These are phyloP conservation scores for Lophotriccus pileatus DNA, from an alignment of 2,797 vertebrate species.

Conservation along the genomic window DNA sequence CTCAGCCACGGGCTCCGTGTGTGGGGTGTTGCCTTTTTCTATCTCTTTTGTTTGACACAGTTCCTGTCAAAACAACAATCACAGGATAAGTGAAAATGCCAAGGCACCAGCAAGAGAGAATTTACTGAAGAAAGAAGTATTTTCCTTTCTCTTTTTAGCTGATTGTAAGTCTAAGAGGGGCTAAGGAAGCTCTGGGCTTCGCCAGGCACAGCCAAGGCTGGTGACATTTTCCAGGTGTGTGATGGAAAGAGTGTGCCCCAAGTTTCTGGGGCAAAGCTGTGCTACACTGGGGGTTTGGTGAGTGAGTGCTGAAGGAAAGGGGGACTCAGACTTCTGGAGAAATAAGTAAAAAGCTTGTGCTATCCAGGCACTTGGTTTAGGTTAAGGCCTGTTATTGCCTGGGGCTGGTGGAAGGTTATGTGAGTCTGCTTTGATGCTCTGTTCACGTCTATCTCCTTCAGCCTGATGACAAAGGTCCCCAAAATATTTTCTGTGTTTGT, in stretches of 20 bases:
- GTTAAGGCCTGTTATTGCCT: not conserved
- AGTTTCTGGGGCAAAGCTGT: not conserved
- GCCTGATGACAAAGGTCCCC: not conserved
- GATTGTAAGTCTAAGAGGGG: too few species aligned
- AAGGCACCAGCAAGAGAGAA: not conserved
- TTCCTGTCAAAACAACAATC: not conserved
- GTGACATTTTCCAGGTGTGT: not conserved
- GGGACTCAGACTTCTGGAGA: not conserved
- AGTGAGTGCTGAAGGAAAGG: not conserved
- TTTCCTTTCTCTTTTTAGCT: not conserved
- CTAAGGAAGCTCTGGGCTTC: not conserved
- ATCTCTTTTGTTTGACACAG: not conserved
- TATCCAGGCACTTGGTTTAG: not conserved
- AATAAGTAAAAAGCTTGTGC: not conserved
- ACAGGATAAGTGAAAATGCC: not conserved
- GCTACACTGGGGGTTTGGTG: accelerated
- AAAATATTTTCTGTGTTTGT: not conserved
- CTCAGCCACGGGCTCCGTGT: accelerated
- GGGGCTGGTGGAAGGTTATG: accelerated
- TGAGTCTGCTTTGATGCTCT: not conserved
- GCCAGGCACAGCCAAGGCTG: accelerated
- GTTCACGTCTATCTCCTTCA: not conserved
- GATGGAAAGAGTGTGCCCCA: not conserved
- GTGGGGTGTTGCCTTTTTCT: accelerated
- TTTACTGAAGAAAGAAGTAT: not conserved